A percentile compares a stretch with the other conserved stretches of the same genome.
Conservation (phyloP, 2,888 invertebrate species). For the Oscheius myriophilus region DNA sequence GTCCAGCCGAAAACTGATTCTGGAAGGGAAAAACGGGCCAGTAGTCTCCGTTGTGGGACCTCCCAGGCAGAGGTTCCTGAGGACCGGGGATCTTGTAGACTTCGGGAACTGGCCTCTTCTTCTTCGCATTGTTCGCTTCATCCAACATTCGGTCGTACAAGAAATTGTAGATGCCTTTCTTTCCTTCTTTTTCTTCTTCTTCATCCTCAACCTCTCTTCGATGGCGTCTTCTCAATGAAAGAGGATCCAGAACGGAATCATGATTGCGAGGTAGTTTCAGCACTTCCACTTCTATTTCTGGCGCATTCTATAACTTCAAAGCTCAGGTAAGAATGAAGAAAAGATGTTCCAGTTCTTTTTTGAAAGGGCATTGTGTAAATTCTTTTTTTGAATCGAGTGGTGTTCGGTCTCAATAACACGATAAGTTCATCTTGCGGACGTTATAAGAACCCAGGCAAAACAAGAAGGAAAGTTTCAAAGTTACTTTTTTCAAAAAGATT, state of each 20-base stretch:
- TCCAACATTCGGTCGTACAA: conserved; percentile 55
- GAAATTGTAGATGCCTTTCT: conserved; percentile 36
- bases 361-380: not conserved
- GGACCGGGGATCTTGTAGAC: conserved; percentile 56
- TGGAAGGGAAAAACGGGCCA: conserved; percentile 63
- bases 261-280: not conserved
- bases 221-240: not conserved
- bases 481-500: no score
- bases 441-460: no score
- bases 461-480: no score
- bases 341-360: not conserved
- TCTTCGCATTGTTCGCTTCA: conserved; percentile 36
- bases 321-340: not conserved
- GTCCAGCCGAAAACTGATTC: conserved; percentile 60
- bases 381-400: no score
- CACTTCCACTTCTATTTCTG: not conserved
- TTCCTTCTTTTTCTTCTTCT: conserved; percentile 7
- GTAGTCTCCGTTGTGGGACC: conserved; percentile 58
- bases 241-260: conserved; percentile 2
- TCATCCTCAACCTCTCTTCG: conserved; percentile 16
- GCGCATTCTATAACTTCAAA: not conserved
- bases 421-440: no score
- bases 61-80: conserved; percentile 60
- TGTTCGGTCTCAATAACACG: no score
- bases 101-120: conserved; percentile 39